Evolutionary conservation across 2,113 vertebrate species (phyloP).

Genomic region (Protobothrops flavoviridis): DNA sequence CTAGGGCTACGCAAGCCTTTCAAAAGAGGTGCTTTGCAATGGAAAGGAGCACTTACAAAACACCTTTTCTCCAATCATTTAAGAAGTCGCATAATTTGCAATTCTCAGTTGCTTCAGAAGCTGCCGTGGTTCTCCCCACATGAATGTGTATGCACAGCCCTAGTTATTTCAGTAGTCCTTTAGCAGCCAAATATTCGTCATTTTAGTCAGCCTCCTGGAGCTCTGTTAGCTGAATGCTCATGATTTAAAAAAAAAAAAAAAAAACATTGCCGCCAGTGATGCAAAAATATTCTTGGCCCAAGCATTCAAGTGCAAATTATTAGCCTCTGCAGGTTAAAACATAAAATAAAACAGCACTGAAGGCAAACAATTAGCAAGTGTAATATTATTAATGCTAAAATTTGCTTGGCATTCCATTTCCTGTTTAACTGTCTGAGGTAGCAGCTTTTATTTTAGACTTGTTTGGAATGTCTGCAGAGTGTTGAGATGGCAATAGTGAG

Average conservation of each 20-base stretch:
- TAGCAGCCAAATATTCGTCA: neutral
- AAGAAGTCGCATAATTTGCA: neutral
- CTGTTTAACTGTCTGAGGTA: conserved; percentile 11
- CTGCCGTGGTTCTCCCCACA: neutral
- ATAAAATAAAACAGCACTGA: conserved; percentile 6
- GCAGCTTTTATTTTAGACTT: conserved; percentile 26
- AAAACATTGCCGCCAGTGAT: neutral
- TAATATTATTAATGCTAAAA: conserved; percentile 16
- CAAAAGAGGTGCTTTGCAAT: neutral
- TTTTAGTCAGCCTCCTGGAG: neutral
- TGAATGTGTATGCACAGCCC: neutral
- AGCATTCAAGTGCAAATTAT: conserved; percentile 12
- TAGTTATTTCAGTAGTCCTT: neutral
- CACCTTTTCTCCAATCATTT: neutral
- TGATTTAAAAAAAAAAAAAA: neutral
- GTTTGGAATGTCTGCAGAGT: conserved; percentile 12
- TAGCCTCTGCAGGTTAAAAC: conserved; percentile 1
- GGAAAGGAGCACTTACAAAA: neutral
- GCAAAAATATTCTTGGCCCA: conserved; percentile 2
- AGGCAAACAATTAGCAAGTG: conserved; percentile 19
- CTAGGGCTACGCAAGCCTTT: neutral
- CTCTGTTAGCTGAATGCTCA: neutral
- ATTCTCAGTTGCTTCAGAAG: neutral
- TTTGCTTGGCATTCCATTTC: conserved; percentile 24
- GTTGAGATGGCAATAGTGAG: conserved; percentile 13